phyloP scores from a whole-genome alignment of 2,113 vertebrate genomes.

The Piprites chloris region DNA sequence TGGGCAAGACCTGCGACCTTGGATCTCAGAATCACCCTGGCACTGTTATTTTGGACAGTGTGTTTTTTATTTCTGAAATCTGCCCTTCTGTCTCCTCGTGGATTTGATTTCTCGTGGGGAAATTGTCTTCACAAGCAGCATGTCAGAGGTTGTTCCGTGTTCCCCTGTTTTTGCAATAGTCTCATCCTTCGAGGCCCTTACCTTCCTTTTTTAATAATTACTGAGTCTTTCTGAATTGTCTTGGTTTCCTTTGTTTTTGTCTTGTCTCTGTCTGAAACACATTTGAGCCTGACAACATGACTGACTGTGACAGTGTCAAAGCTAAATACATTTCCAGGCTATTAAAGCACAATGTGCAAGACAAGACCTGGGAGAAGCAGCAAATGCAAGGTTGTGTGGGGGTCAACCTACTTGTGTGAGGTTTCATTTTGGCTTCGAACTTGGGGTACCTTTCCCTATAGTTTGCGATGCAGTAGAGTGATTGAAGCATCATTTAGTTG shows the following conservation, averaged over 20 bases:
- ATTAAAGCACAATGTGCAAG: not conserved
- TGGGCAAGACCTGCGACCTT: not conserved
- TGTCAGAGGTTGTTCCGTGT: not conserved
- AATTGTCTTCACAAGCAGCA: not conserved
- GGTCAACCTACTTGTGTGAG: not conserved
- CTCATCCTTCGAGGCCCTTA: not conserved
- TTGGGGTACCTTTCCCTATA: fast-evolving
- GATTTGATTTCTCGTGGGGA: not conserved
- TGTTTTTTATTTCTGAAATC: not conserved
- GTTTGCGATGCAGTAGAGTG: not conserved
- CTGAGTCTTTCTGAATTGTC: not conserved
- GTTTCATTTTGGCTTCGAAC: not conserved
- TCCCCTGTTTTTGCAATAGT: not conserved
- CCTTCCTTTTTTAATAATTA: not conserved
- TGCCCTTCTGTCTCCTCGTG: not conserved
- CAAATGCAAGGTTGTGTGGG: not conserved
- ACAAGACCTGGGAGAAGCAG: not conserved
- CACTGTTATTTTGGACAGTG: not conserved
- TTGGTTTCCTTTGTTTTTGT: not conserved
- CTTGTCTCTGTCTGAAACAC: not conserved
- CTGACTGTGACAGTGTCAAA: not conserved
- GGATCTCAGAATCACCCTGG: not conserved
- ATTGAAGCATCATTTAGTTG: not conserved
- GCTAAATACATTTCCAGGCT: not conserved
- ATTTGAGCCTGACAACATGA: not conserved